Evolutionary conservation across 2,797 vertebrate species (phyloP).

Genomic region (Xiphophorus birchmanni): DNA sequence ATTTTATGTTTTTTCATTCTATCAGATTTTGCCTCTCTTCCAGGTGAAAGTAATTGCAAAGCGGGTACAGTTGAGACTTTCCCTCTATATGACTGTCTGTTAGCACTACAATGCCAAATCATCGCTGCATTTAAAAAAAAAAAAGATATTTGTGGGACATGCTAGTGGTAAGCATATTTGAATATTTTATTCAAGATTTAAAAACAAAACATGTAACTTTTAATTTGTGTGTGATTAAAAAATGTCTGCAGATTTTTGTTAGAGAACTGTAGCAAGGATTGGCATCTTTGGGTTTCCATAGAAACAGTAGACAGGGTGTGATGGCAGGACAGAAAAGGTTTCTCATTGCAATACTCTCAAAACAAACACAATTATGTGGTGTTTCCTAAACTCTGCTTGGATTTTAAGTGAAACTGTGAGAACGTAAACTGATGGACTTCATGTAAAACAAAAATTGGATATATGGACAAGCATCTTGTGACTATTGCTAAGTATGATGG

Average conservation of each 20-base stretch:
- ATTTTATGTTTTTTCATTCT: conserved; percentile 17
- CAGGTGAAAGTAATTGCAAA: conserved; percentile 57
- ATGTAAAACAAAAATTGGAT: neutral
- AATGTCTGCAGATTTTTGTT: neutral
- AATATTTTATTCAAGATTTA: too few species aligned
- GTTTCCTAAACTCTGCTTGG: neutral
- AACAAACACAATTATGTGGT: neutral
- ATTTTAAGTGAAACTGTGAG: neutral
- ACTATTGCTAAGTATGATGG: neutral
- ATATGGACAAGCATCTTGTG: neutral
- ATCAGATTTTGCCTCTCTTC: conserved; percentile 17
- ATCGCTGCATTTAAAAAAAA: conserved; percentile 28
- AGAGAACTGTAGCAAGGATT: neutral
- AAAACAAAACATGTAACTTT: neutral
- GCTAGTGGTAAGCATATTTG: conserved; percentile 10
- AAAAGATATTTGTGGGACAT: conserved; percentile 25
- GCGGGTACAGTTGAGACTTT: conserved; percentile 50
- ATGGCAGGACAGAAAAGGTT: too few species aligned
- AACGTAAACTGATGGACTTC: neutral
- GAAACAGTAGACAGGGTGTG: neutral
- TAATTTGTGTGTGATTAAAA: neutral
- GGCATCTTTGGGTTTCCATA: neutral
- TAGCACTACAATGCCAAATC: conserved; percentile 27
- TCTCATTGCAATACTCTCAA: too few species aligned
- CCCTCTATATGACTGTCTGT: conserved; percentile 61